phyloP scores from a whole-genome alignment of 2,888 invertebrate species.

The Papilio protenor region DNA sequence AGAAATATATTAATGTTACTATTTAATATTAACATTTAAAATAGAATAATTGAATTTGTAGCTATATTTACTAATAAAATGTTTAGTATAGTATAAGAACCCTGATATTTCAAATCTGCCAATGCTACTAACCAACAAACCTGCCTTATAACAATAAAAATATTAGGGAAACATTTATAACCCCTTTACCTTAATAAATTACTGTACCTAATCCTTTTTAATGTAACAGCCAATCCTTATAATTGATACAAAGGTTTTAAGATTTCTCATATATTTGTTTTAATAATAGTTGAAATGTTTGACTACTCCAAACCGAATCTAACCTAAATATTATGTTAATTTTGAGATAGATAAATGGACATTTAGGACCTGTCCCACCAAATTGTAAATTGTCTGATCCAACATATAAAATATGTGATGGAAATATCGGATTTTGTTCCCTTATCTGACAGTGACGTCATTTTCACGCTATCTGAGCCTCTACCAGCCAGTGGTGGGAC shows the following conservation, averaged over 20 bases:
- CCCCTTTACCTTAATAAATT: background rate
- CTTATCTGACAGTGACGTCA: too few relatives aligned
- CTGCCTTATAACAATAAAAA: constrained; percentile 5
- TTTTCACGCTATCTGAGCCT: too few relatives aligned
- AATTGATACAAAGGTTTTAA: background rate
- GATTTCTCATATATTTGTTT: background rate
- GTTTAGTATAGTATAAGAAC: background rate
- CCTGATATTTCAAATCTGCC: constrained; percentile 1
- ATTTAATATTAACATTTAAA: background rate
- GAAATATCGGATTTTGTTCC: too few relatives aligned
- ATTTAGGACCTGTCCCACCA: too few relatives aligned
- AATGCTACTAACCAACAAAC: background rate
- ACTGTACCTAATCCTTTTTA: background rate
- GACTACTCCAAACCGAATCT: background rate
- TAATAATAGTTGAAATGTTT: too few relatives aligned
- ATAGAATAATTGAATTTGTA: constrained; percentile 1
- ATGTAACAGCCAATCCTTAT: background rate
- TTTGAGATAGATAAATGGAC: background rate
- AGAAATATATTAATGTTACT: background rate
- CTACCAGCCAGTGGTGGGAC: too few relatives aligned
- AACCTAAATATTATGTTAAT: background rate
- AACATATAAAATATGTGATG: too few relatives aligned
- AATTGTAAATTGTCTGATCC: too few relatives aligned
- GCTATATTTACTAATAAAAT: background rate
- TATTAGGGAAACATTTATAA: background rate